Evolutionary conservation across 2,888 invertebrate genomes (phyloP).

Genomic region (Sarcophaga carnaria): DNA sequence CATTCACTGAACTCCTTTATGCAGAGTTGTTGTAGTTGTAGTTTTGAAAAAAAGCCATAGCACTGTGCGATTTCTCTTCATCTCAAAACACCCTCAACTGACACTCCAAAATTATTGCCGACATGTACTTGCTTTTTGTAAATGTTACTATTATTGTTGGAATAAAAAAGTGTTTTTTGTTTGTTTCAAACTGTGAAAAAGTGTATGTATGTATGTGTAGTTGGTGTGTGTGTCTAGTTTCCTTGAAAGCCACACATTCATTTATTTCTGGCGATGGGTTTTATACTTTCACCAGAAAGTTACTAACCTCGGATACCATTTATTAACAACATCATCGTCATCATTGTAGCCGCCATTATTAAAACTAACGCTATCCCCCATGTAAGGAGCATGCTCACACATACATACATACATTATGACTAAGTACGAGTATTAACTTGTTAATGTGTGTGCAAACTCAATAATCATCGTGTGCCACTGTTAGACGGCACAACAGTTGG

Average conservation of each 20-base stretch:
- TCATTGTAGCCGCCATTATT: not conserved
- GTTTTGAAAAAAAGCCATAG: no score
- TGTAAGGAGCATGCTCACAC: not conserved
- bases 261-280: constrained; percentile 8
- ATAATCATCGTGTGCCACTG: not conserved
- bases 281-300: constrained; percentile 51
- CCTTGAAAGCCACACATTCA: not conserved
- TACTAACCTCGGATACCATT: constrained; percentile 70
- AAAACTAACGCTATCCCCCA: not conserved
- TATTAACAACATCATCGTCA: constrained; percentile 58
- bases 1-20: no score
- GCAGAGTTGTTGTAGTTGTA: no score
- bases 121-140: no score
- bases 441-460: not conserved
- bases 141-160: no score
- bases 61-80: no score
- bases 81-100: no score
- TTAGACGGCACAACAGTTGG: constrained; percentile 41
- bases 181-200: no score
- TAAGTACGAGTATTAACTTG: constrained; percentile 5
- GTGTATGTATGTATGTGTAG: not conserved
- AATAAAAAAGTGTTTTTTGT: no score
- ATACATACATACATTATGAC: not conserved
- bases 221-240: constrained; percentile 11
- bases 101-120: no score